Percentiles rank a stretch among this genome's conserved stretches.
Evolutionary conservation across 2,888 invertebrate genomes (phyloP).

Genomic region (Theretra japonica): DNA sequence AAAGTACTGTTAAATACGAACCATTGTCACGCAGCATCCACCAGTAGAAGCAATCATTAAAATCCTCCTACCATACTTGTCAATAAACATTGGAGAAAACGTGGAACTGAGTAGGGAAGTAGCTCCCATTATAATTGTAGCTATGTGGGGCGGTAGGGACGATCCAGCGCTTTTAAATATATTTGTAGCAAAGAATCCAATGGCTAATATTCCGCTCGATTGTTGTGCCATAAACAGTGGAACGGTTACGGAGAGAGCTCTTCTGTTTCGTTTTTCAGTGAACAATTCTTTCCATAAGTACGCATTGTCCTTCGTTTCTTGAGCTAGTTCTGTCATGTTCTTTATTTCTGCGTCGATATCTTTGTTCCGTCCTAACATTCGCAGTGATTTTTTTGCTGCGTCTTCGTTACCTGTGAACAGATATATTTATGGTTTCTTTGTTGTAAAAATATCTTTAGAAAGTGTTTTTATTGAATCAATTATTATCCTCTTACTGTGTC

Average conservation of each 20-base stretch:
- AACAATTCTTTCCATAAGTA: constrained; percentile 46
- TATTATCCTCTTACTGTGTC: too few species aligned
- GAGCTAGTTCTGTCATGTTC: constrained; percentile 6
- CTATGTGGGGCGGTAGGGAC: constrained; percentile 45
- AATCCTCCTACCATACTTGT: constrained; percentile 10
- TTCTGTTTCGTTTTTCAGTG: constrained; percentile 45
- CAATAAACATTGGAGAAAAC: constrained; percentile 26
- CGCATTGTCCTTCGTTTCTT: constrained; percentile 26
- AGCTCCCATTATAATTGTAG: constrained; percentile 47
- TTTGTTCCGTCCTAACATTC: constrained; percentile 3
- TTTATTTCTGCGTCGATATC: constrained; percentile 19
- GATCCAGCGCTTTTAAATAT: constrained; percentile 51
- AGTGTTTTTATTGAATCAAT: too few species aligned
- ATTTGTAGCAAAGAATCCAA: constrained; percentile 43
- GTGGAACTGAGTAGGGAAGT: background rate
- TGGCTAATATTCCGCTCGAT: constrained; percentile 44
- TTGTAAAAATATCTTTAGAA: too few species aligned
- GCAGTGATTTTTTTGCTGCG: constrained; percentile 8
- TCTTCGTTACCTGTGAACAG: constrained; percentile 3
- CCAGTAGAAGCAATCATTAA: constrained; percentile 21
- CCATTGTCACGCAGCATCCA: constrained; percentile 20
- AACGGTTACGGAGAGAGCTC: constrained; percentile 43
- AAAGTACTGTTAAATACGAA: background rate
- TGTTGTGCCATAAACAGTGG: constrained; percentile 43
- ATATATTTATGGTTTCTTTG: too few species aligned